Evolutionary conservation across 2,113 vertebrate species (phyloP), one percentile per base, ranked within the genome.

Genomic region (Cyprinodon tularosa): DNA sequence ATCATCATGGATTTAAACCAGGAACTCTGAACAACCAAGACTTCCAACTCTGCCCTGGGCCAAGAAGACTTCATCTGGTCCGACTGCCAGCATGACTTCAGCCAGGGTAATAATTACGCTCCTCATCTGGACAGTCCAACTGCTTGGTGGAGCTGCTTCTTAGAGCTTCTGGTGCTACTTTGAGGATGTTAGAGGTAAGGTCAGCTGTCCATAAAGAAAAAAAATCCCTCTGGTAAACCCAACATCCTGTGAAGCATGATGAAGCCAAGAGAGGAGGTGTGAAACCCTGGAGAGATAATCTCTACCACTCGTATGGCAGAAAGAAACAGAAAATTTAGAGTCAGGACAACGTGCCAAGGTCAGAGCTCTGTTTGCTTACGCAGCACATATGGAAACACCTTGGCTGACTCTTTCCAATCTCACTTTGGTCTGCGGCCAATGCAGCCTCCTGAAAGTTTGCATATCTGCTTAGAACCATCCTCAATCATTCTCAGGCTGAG

Each of bases 341-440:
- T 45, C 17, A 36, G 59, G 29, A 86, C 50, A 38, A 37, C 74
- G 4, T 22, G 83, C 83, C 84, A 86, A 88, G 85, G 86, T 86
- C 69, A 6, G 62, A 1, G 4, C 68, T 42, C 47, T 84, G 81
- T 77, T 88, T 89, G 86, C 81, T 38, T 77, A 85, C 86, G 66
- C 74, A 79, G 86, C 83, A 83, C 84, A 87, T 83, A 71, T 75
- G 77, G 74, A 83, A 84, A 86, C 83, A 86, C 80, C 83, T 81
- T 78, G 9, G 68, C 59, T 22, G 86, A 79, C 80, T 74, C 87
- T 64, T 20, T 12, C 65, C 81, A 68, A 68, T 78, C 70, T 67
- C 60, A 62, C 70, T 62, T 66, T 89, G 86, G 82, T 68, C 40
- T 4, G 20, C 42, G 11, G 81, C 87, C 84, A 90, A 62, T 10